Evolutionary conservation across 2,888 invertebrate species (phyloP).

Genomic region (Rotaria sp.): DNA sequence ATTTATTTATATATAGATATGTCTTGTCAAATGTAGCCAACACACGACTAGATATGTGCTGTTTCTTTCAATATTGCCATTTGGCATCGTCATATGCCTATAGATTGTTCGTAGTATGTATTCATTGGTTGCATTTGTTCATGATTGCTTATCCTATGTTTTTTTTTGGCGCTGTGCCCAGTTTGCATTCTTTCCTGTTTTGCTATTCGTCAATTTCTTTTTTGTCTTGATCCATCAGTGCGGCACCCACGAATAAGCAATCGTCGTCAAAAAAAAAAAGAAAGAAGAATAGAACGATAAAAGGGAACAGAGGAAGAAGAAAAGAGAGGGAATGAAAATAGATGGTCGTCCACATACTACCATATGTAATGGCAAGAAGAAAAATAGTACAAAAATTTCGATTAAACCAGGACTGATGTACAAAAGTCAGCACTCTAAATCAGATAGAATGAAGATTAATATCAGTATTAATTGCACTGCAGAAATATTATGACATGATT

Average conservation of each 20-base stretch:
- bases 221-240: neutral
- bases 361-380: neutral
- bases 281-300: neutral
- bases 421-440: neutral
- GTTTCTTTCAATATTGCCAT: neutral
- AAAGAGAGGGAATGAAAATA: neutral
- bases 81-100: neutral
- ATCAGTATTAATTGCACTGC: neutral
- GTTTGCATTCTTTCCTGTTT: neutral
- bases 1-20: neutral
- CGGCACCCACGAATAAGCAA: neutral
- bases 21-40: too few relatives aligned
- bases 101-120: neutral
- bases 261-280: neutral
- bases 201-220: neutral
- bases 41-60: neutral
- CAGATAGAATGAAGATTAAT: neutral
- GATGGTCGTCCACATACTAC: neutral
- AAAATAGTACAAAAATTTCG: neutral
- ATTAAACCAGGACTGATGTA: neutral
- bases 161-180: neutral
- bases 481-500: neutral
- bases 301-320: neutral
- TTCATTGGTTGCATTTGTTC: neutral
- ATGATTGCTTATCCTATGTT: neutral